These are phyloP conservation scores for Drosophila parabipectinata DNA, from an alignment of 1,140 invertebrate genomes.

Conservation along the genomic window DNA sequence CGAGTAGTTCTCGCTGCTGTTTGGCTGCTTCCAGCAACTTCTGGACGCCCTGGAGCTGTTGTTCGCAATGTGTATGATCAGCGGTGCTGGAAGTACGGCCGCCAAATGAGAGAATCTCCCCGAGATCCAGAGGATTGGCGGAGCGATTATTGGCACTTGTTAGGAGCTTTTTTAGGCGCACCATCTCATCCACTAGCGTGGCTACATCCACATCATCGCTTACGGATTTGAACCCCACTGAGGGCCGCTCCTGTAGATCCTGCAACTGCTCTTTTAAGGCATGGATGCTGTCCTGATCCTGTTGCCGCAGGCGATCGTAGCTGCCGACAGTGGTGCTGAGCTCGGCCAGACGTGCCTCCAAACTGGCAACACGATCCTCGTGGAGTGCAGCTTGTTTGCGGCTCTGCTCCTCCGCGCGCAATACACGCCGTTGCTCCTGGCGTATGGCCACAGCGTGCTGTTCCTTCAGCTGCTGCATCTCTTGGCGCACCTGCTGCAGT, in stretches of 20 bases:
- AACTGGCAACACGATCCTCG: slow-evolving; percentile 90
- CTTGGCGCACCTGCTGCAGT: slow-evolving; percentile 88
- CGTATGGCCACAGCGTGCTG: slow-evolving; percentile 88
- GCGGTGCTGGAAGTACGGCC: slow-evolving; percentile 34
- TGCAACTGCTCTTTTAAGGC: slow-evolving; percentile 86
- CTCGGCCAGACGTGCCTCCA: slow-evolving; percentile 92
- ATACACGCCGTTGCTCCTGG: slow-evolving; percentile 82
- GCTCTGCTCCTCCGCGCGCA: slow-evolving; percentile 88
- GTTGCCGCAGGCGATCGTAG: slow-evolving; percentile 89
- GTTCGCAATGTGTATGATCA: slow-evolving; percentile 82
- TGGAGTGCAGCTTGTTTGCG: slow-evolving; percentile 88
- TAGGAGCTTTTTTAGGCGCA: slow-evolving; percentile 86
- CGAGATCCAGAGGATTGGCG: slow-evolving; percentile 85
- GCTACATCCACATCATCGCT: slow-evolving; percentile 68
- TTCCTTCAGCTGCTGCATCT: slow-evolving; percentile 89
- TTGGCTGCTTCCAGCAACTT: slow-evolving; percentile 83
- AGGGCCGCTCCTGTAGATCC: slow-evolving; percentile 39
- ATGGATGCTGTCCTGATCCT: slow-evolving; percentile 91
- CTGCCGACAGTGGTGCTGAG: slow-evolving; percentile 91
- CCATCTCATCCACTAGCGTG: slow-evolving; percentile 85
- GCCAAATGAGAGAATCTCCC: slow-evolving; percentile 83
- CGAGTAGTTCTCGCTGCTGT: slow-evolving; percentile 40
- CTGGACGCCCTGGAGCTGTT: slow-evolving; percentile 85
- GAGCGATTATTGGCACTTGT: slow-evolving; percentile 85
- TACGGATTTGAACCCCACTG: background rate